Evolutionary conservation across 2,888 invertebrate species (phyloP).

Genomic region (Tipula confusa): DNA sequence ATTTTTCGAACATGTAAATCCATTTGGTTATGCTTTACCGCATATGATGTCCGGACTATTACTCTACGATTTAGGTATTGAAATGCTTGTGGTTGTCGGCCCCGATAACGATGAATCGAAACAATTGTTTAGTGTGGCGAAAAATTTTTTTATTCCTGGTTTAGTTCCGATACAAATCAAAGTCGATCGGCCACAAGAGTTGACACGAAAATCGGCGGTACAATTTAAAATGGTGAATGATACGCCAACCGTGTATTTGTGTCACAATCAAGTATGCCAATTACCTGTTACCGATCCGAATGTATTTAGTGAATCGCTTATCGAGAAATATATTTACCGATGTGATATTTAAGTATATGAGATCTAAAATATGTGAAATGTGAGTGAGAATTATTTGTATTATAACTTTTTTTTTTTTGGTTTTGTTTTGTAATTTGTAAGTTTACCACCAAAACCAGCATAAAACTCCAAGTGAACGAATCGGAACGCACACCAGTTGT

Average conservation of each 20-base stretch:
- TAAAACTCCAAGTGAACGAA: neutral
- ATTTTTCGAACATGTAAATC: constrained; percentile 41
- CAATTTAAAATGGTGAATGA: constrained; percentile 49
- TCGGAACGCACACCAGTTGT: neutral
- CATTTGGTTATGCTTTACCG: constrained; percentile 47
- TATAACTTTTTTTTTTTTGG: neutral
- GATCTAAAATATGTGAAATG: neutral
- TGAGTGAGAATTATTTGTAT: neutral
- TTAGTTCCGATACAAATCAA: constrained; percentile 45
- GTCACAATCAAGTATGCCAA: constrained; percentile 48
- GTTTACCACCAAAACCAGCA: neutral
- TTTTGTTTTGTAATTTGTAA: neutral
- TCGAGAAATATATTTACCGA: constrained; percentile 28
- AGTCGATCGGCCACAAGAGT: constrained; percentile 40
- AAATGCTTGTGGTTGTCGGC: constrained; percentile 48
- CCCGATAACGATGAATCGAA: constrained; percentile 43
- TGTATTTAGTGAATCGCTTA: neutral
- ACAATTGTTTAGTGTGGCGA: constrained; percentile 44
- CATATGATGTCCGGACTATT: constrained; percentile 48
- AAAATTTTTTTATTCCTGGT: constrained; percentile 48
- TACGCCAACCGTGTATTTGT: constrained; percentile 48
- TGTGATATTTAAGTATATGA: constrained; percentile 28
- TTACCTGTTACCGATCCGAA: constrained; percentile 47
- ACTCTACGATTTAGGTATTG: constrained; percentile 45
- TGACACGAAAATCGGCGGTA: constrained; percentile 42